These are phyloP conservation scores for Glaucomys volans DNA, from an alignment of 2,113 vertebrate genomes.

Conservation along the genomic window DNA sequence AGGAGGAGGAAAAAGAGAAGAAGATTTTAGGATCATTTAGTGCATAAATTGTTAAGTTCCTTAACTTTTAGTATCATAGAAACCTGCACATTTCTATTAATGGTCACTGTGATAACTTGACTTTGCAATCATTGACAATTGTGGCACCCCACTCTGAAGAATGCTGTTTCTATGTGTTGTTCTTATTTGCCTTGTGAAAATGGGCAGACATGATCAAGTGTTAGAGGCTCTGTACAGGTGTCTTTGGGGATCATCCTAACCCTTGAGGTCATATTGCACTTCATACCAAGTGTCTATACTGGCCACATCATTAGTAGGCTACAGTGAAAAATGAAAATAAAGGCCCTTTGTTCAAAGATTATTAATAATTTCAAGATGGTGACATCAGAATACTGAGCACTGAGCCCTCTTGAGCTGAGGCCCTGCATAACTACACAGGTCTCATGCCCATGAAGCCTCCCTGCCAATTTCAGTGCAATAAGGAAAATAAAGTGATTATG, in stretches of 20 bases:
- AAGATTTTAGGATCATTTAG: background rate
- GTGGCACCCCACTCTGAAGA: background rate
- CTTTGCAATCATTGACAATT: background rate
- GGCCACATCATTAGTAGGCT: background rate
- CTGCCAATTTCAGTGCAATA: background rate
- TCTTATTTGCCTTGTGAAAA: background rate
- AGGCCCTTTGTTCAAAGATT: background rate
- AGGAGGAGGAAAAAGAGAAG: no score
- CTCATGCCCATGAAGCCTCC: background rate
- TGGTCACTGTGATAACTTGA: background rate
- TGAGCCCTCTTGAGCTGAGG: background rate
- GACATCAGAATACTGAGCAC: background rate
- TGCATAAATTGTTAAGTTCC: background rate
- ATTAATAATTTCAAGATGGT: background rate
- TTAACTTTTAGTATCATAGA: background rate
- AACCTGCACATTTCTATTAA: background rate
- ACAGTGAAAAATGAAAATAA: background rate
- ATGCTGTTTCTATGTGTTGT: background rate
- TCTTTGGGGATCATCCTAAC: background rate
- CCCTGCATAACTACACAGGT: fast-evolving
- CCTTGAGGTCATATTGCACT: background rate
- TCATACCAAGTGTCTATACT: background rate
- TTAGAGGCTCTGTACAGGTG: background rate
- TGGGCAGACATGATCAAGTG: background rate
- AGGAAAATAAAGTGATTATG: background rate